Conservation (phyloP, 2,888 invertebrate genomes). For the Criorhina ranunculi region DNA sequence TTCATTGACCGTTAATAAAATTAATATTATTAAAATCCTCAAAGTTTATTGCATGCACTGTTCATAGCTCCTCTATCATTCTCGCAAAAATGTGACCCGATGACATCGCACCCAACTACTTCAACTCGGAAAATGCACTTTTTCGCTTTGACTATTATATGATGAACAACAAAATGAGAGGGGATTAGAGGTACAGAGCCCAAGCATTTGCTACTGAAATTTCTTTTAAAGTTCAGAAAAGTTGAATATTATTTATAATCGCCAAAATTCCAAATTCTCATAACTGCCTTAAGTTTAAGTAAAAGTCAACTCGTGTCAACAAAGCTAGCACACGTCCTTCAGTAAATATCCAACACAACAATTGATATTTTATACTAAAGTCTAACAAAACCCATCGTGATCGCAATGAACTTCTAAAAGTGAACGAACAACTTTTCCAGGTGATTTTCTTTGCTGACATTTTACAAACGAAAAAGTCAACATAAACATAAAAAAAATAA, state of each 20-base stretch:
- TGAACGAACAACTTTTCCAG: constrained; percentile 75
- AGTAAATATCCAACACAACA: constrained; percentile 16
- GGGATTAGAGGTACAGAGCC: no score
- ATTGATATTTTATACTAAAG: constrained; percentile 46
- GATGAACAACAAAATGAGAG: no score
- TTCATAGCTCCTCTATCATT: no score
- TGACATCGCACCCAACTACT: no score
- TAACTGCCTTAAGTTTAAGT: not conserved
- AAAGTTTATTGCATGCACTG: no score
- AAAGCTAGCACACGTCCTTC: constrained; percentile 56
- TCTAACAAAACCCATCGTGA: constrained; percentile 59
- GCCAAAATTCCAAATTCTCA: not conserved
- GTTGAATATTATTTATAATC: not conserved
- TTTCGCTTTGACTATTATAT: no score
- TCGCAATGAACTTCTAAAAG: constrained; percentile 75
- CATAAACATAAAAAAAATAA: constrained; percentile 27
- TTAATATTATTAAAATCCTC: no score
- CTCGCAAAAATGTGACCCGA: no score
- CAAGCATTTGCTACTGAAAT: no score
- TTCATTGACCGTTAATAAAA: no score
- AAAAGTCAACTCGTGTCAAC: constrained; percentile 40
- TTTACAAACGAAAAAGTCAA: constrained; percentile 44
- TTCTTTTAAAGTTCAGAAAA: no score
- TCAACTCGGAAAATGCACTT: no score
- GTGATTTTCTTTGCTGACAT: constrained; percentile 67